Base-by-base conservation (phyloP, 1,140 invertebrate species). In the Sipha flava region DNA sequence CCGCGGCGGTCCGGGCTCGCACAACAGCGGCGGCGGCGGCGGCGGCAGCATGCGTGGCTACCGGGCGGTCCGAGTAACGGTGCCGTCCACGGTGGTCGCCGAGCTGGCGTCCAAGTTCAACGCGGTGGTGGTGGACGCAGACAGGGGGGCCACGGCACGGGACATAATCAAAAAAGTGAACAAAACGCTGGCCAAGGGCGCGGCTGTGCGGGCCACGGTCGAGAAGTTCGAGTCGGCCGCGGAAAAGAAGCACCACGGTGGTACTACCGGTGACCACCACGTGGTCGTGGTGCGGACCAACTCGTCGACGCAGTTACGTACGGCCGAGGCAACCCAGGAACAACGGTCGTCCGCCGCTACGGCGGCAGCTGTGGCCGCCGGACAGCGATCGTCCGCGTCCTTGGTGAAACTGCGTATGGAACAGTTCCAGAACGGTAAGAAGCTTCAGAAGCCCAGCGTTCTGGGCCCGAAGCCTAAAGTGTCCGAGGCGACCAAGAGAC, bases 41-140 rank as follows among this genome's bases (percentile, higher is more conserved):
- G 34, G 45, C 26, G 34, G 29, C 1, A 34, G 47, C 16, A 23
- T 57, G 0, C 47, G 12, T 14, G 29, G 45, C 26, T 81, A 81
- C 43, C 70, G 79, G 31, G 52, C 81, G 16, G 57, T 79, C 29
- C 80, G 80, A 26, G 66, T 81, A n/a, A 80, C 66, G 31, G 72
- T 82, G 52, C 73, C 73, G 16, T 81, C 81, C 21, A 79, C 45
- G 7, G 80, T 82, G 37, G 82, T 82, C 0, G 72, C 82, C 1
- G 80, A 66, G 3, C 57, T 82, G 1, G 81, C 82, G 14, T 81
- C 81, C 40, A 82, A 82, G 64, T 82, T 82, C 79, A 82, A 82
- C 68, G 77, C 82, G 2, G 70, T 82, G 40, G 75, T 82, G 26
- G 80, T 82, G 14, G 64, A 80, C 21, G 81, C 81, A 10, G 70